phyloP scores from a whole-genome alignment of 2,113 vertebrate genomes.

The Dromas ardeola region DNA sequence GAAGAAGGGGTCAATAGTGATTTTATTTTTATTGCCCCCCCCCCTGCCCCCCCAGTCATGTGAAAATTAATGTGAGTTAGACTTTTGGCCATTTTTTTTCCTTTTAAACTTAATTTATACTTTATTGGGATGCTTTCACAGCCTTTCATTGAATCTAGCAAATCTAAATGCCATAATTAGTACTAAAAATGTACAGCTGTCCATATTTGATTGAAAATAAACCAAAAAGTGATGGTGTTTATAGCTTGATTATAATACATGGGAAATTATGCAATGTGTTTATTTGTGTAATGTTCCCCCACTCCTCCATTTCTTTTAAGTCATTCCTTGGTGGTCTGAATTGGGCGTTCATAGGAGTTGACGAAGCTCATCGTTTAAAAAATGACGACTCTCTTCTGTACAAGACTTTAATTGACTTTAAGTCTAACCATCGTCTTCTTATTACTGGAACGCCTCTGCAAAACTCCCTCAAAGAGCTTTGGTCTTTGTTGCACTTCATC shows the following conservation, averaged over 20 bases:
- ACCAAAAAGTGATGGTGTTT: neutral
- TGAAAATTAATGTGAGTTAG: neutral
- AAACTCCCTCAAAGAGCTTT: constrained; percentile 98
- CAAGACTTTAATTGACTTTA: constrained; percentile 98
- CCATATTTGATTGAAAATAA: neutral
- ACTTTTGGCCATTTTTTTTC: neutral
- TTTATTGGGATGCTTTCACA: neutral
- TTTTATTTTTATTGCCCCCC: no score
- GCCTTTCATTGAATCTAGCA: neutral
- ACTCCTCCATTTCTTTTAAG: constrained; percentile 68
- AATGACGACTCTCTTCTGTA: constrained; percentile 98
- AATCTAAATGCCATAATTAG: neutral
- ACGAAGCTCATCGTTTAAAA: constrained; percentile 97
- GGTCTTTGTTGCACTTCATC: constrained; percentile 98
- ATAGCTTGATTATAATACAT: neutral
- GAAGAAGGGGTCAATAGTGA: neutral
- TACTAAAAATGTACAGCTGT: neutral
- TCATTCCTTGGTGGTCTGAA: constrained; percentile 93
- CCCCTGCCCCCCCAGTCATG: no score
- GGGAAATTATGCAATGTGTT: neutral
- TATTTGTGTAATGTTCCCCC: neutral
- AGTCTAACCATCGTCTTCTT: constrained; percentile 95
- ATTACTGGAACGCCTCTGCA: constrained; percentile 98
- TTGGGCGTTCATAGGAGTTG: constrained; percentile 97
- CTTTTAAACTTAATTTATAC: neutral